These are phyloP conservation scores for Lomographa bimaculata DNA, from an alignment of 2,888 invertebrate genomes.

Conservation along the genomic window DNA sequence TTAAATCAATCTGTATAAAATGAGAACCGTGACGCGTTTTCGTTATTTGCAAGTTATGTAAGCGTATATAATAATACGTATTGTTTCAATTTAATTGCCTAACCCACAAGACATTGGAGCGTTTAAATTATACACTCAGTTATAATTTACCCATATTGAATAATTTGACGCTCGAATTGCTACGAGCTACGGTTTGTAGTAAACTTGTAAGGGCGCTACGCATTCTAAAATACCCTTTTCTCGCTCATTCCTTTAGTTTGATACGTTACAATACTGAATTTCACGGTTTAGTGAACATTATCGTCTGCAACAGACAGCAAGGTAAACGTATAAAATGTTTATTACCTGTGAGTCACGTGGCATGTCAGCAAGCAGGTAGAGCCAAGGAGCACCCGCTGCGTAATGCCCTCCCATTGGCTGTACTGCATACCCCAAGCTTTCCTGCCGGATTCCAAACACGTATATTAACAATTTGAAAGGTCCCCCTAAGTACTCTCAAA, in stretches of 20 bases:
- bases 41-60: too few relatives aligned
- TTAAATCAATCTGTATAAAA: too few relatives aligned
- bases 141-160: not conserved
- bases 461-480: constrained; percentile 19
- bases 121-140: constrained; percentile 1
- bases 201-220: constrained; percentile 20
- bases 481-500: constrained; percentile 18
- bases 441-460: constrained; percentile 45
- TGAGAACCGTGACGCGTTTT: too few relatives aligned
- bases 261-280: too few relatives aligned
- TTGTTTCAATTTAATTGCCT: too few relatives aligned
- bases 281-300: too few relatives aligned
- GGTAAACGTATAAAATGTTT: constrained; percentile 5
- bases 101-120: too few relatives aligned
- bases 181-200: constrained; percentile 17
- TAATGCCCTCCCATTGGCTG: constrained; percentile 81
- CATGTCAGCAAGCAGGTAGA: constrained; percentile 67
- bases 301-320: constrained; percentile 8
- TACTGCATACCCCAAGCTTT: constrained; percentile 71
- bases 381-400: constrained; percentile 60
- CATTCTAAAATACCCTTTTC: too few relatives aligned
- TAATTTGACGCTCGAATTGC: constrained; percentile 5
- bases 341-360: constrained; percentile 73
- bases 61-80: too few relatives aligned
- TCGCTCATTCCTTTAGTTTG: too few relatives aligned